Evolutionary conservation across 2,888 invertebrate genomes (phyloP).

Genomic region (Agrochola lychnidis): DNA sequence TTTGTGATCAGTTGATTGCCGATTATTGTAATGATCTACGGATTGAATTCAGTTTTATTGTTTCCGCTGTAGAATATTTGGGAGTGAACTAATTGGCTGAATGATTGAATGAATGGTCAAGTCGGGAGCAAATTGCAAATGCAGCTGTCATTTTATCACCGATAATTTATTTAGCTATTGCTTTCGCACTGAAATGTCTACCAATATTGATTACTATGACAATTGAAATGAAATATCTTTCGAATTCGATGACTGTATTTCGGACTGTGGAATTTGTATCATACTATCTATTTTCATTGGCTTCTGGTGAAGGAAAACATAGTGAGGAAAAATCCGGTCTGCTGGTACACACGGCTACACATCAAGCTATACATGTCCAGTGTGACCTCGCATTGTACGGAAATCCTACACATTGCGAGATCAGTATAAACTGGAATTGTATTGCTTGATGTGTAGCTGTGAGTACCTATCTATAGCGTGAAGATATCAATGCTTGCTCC

Average conservation of each 20-base stretch:
- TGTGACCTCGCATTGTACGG: too few relatives aligned
- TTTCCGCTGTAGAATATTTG: constrained; percentile 59
- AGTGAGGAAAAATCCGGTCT: not conserved
- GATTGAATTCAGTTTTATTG: constrained; percentile 63
- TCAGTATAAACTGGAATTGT: too few relatives aligned
- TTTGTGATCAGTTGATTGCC: constrained; percentile 56
- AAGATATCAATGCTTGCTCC: too few relatives aligned
- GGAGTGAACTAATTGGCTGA: constrained; percentile 43
- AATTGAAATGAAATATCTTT: not conserved
- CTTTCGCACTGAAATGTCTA: constrained; percentile 15
- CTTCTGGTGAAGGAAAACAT: not conserved
- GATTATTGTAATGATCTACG: constrained; percentile 63
- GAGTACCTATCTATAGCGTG: too few relatives aligned
- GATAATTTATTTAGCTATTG: constrained; percentile 7
- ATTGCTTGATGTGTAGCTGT: too few relatives aligned
- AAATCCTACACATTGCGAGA: too few relatives aligned
- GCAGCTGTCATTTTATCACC: constrained; percentile 1
- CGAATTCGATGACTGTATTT: not conserved
- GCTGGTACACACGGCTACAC: too few relatives aligned
- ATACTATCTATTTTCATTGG: not conserved
- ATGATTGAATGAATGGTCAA: constrained; percentile 45
- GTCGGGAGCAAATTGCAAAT: constrained; percentile 7
- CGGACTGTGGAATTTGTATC: not conserved
- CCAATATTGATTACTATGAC: constrained; percentile 1
- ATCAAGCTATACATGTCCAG: too few relatives aligned